Evolutionary conservation across 2,888 invertebrate species (phyloP).

Genomic region (Podabrus alpinus): DNA sequence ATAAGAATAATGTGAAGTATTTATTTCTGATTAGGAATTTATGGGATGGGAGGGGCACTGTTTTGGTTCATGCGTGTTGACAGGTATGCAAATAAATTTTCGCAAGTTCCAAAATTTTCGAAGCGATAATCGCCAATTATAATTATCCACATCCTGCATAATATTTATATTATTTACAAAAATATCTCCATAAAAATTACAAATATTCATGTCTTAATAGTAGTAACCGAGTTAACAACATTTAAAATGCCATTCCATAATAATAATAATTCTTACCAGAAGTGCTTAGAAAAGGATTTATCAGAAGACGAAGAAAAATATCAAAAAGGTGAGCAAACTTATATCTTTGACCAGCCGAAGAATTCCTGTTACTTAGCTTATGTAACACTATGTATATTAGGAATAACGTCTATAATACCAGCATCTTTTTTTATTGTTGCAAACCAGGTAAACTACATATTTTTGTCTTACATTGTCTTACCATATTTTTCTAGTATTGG

Average conservation of each 20-base stretch:
- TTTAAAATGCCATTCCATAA: not conserved
- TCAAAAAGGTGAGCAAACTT: not conserved
- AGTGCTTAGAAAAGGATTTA: not conserved
- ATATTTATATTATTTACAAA: not conserved
- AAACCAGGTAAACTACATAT: slow-evolving; percentile 73
- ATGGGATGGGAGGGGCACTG: too few species aligned
- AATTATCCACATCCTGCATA: not conserved
- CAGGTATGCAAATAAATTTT: too few species aligned
- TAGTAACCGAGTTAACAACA: not conserved
- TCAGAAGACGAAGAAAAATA: not conserved
- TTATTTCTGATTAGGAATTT: too few species aligned
- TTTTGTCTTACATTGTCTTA: slow-evolving; percentile 29
- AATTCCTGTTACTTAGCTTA: slow-evolving; percentile 77
- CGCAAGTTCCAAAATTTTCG: too few species aligned
- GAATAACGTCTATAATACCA: slow-evolving; percentile 86
- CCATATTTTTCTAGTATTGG: slow-evolving; percentile 78
- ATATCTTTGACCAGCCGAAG: slow-evolving; percentile 49
- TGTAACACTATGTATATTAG: slow-evolving; percentile 84
- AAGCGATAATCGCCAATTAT: too few species aligned
- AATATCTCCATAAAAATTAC: not conserved
- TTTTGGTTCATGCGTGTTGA: too few species aligned
- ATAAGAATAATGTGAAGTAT: too few species aligned
- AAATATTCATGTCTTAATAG: not conserved
- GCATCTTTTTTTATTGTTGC: slow-evolving; percentile 97
- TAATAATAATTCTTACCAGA: not conserved